These are phyloP conservation scores for Pseudanteris insignis DNA, from an alignment of 2,888 invertebrate genomes.

Conservation along the genomic window DNA sequence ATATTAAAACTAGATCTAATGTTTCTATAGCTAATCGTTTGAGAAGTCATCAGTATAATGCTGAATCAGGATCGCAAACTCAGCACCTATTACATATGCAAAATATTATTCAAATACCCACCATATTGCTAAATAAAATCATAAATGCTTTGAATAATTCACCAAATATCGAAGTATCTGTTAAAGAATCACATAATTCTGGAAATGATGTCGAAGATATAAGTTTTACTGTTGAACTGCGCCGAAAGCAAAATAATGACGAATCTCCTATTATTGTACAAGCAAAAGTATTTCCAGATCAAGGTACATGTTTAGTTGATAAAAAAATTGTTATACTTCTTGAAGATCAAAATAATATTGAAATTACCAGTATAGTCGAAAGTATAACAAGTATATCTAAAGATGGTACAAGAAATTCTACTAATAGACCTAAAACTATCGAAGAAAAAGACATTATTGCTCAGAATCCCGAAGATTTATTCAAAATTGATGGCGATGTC, in stretches of 20 bases:
- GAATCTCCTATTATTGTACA: constrained; percentile 50
- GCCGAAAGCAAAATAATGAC: constrained; percentile 54
- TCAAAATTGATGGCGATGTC: constrained; percentile 62
- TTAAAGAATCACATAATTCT: constrained; percentile 59
- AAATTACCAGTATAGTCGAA: constrained; percentile 59
- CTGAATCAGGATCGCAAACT: constrained; percentile 35
- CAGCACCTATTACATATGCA: constrained; percentile 18
- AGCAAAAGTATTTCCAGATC: constrained; percentile 64
- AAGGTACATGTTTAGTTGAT: constrained; percentile 62
- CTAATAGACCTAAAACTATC: constrained; percentile 54
- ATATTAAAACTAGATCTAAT: constrained; percentile 39
- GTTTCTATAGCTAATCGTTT: constrained; percentile 57
- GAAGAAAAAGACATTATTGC: constrained; percentile 54
- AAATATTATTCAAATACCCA: constrained; percentile 61
- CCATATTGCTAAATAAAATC: constrained; percentile 61
- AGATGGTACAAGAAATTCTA: constrained; percentile 45
- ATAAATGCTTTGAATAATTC: constrained; percentile 59
- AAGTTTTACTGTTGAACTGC: constrained; percentile 62
- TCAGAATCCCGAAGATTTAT: constrained; percentile 61
- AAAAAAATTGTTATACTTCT: constrained; percentile 57
- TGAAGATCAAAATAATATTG: constrained; percentile 56
- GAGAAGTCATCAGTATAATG: constrained; percentile 53
- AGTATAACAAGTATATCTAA: constrained; percentile 54
- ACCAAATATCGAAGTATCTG: constrained; percentile 60
- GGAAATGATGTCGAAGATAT: constrained; percentile 61